These are phyloP conservation scores for Melanotaenia duboulayi DNA, from an alignment of 2,113 vertebrate genomes.

Conservation along the genomic window DNA sequence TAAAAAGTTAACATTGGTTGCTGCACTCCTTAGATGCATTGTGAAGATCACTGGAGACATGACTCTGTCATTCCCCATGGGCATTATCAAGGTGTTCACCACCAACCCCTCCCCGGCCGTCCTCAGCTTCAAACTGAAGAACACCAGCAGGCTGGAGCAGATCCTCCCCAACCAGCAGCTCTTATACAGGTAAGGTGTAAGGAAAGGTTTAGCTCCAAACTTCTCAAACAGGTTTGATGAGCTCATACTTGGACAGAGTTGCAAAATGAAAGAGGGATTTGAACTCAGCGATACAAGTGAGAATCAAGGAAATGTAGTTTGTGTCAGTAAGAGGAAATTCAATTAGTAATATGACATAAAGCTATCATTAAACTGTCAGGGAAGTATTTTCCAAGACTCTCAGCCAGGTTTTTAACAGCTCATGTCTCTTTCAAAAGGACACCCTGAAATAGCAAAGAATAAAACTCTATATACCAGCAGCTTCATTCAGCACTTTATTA, in stretches of 20 bases:
- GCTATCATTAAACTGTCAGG: slow-evolving; percentile 72
- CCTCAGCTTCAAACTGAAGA: slow-evolving; percentile 93
- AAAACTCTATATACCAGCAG: slow-evolving; percentile 31
- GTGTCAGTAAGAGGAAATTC: slow-evolving; percentile 73
- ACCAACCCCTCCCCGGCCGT: slow-evolving; percentile 92
- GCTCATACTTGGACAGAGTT: slow-evolving; percentile 8
- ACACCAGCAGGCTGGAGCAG: slow-evolving; percentile 92
- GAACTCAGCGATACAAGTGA: slow-evolving; percentile 10
- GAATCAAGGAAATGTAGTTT: slow-evolving; percentile 49
- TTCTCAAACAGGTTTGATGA: background rate
- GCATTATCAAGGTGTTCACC: slow-evolving; percentile 97
- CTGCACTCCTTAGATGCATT: slow-evolving; percentile 86
- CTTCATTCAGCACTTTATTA: slow-evolving; percentile 29
- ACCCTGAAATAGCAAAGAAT: slow-evolving; percentile 49
- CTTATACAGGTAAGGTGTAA: slow-evolving; percentile 87
- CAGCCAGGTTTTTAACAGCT: slow-evolving; percentile 58
- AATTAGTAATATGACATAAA: slow-evolving; percentile 71
- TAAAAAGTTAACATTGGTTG: background rate
- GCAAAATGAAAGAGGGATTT: slow-evolving; percentile 29
- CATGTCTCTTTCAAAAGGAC: slow-evolving; percentile 55
- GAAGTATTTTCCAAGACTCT: slow-evolving; percentile 72
- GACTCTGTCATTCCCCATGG: slow-evolving; percentile 96
- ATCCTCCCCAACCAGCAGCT: slow-evolving; percentile 95
- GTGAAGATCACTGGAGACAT: slow-evolving; percentile 99
- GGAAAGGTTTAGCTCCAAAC: background rate